A percentile compares a stretch with the other conserved stretches of the same genome.
These are phyloP conservation scores for Phocides pigmalion DNA, from an alignment of 1,140 invertebrate species.

Conservation along the genomic window DNA sequence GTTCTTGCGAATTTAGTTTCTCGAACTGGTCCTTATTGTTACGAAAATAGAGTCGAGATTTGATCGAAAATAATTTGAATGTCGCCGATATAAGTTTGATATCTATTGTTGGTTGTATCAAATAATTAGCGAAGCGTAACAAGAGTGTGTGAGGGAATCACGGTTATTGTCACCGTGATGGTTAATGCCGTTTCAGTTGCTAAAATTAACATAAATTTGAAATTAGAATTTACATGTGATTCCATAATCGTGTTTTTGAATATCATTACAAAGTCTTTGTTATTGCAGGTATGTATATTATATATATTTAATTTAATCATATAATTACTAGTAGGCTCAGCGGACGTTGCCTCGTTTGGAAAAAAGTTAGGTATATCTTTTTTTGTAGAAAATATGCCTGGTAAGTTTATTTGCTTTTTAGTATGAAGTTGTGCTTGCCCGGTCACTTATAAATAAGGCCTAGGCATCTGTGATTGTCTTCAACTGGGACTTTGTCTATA, in stretches of 20 bases:
- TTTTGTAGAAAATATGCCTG: too few species aligned
- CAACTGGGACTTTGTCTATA: too few species aligned
- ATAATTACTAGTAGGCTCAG: too few species aligned
- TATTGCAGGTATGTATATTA: not conserved
- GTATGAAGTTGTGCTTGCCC: too few species aligned
- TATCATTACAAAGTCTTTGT: constrained; percentile 9
- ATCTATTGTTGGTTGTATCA: constrained; percentile 53
- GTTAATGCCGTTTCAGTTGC: constrained; percentile 14
- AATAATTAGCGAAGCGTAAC: constrained; percentile 70
- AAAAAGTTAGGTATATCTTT: too few species aligned
- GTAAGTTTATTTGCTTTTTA: too few species aligned
- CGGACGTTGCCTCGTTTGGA: too few species aligned
- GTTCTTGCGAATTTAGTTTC: constrained; percentile 35
- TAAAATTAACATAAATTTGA: constrained; percentile 24
- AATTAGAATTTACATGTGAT: constrained; percentile 33
- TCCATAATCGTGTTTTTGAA: constrained; percentile 3
- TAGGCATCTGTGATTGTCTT: too few species aligned
- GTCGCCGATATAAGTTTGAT: constrained; percentile 39
- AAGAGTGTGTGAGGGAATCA: constrained; percentile 48
- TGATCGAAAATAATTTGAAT: not conserved
- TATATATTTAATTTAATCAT: too few species aligned
- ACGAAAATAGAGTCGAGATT: constrained; percentile 40
- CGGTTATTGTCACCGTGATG: constrained; percentile 40
- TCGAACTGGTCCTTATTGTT: constrained; percentile 27
- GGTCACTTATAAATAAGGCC: too few species aligned